Evolutionary conservation across 2,888 invertebrate genomes (phyloP).

Genomic region (Dione juno): DNA sequence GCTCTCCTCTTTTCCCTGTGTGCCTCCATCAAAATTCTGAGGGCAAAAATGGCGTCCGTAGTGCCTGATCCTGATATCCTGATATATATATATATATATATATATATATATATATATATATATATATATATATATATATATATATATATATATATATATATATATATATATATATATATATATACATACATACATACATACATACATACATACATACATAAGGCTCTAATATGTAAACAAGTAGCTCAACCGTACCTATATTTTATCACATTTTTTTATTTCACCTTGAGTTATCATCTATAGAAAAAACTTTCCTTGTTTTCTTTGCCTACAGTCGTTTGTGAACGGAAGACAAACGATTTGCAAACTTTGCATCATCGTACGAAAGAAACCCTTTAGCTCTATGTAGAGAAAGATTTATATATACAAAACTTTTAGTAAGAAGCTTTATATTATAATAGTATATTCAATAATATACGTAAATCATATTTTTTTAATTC

Average conservation of each 20-base stretch:
- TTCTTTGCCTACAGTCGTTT: slow-evolving; percentile 35
- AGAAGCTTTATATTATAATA: background rate
- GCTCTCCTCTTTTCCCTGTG: no score
- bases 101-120: no score
- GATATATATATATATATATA: no score
- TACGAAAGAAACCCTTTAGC: slow-evolving; percentile 23
- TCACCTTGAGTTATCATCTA: slow-evolving; percentile 15
- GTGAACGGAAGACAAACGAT: slow-evolving; percentile 50
- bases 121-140: no score
- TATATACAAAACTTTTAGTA: slow-evolving; percentile 1
- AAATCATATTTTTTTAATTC: no score
- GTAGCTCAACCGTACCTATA: background rate
- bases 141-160: no score
- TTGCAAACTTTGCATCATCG: slow-evolving; percentile 48
- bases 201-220: background rate
- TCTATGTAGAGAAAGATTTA: slow-evolving; percentile 23
- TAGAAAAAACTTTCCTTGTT: slow-evolving; percentile 25
- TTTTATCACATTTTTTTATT: slow-evolving; percentile 1
- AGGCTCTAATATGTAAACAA: background rate
- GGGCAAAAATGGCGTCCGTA: no score
- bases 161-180: no score
- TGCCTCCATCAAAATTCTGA: no score
- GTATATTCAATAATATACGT: no score
- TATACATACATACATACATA: no score
- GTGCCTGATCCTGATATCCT: no score